phyloP scores from a whole-genome alignment of 2,888 invertebrate genomes.

The Polyommatus icarus region DNA sequence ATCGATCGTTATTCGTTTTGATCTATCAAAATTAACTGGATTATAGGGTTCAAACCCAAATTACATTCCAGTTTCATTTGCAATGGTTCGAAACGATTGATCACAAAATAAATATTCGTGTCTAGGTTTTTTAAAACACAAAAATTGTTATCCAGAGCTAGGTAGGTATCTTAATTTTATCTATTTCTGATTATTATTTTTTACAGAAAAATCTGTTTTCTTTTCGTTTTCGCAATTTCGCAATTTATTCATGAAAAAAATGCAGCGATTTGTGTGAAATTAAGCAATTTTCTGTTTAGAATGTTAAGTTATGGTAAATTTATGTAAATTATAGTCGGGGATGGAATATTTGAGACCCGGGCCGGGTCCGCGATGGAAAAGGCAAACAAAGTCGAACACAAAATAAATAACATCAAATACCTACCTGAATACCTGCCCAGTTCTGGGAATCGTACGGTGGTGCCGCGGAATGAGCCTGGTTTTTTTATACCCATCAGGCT shows the following conservation, averaged over 20 bases:
- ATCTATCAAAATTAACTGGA: no score
- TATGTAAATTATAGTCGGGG: conserved; percentile 29
- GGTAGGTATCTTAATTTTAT: neutral
- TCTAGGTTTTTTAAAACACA: neutral
- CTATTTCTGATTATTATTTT: neutral
- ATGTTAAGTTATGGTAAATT: conserved; percentile 29
- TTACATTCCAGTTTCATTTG: no score
- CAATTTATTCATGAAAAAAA: conserved; percentile 19
- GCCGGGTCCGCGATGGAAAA: conserved; percentile 34
- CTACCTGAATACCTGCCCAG: conserved; percentile 26
- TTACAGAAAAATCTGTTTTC: neutral
- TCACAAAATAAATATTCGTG: neutral
- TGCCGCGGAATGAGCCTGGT: neutral
- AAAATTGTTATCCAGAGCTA: neutral
- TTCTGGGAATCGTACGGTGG: conserved; percentile 15
- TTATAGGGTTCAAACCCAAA: no score
- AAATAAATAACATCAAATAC: conserved; percentile 28
- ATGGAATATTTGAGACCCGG: conserved; percentile 17
- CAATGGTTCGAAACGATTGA: no score
- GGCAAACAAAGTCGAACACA: conserved; percentile 41
- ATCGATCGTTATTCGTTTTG: no score
- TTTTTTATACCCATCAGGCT: neutral
- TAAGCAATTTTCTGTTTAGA: conserved; percentile 25
- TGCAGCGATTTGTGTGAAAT: conserved; percentile 27
- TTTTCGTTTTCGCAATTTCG: no score